Evolutionary conservation across 2,888 invertebrate genomes (phyloP).

Genomic region (Lordiphosa andalusiaca): DNA sequence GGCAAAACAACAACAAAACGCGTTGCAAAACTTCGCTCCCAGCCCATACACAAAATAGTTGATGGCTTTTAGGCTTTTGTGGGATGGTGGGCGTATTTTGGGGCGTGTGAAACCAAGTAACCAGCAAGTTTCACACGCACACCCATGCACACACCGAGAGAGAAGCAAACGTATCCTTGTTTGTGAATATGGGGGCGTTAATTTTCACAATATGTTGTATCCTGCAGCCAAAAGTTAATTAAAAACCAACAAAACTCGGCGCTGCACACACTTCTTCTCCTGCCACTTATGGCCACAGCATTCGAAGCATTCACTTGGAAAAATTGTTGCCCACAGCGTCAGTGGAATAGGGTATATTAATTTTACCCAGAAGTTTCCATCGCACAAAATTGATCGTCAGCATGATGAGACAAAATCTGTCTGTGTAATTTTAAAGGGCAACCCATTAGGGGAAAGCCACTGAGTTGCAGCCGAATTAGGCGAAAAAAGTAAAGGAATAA

Average conservation of each 20-base stretch:
- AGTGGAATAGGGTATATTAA: slow-evolving; percentile 1
- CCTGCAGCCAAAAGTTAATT: slow-evolving; percentile 81
- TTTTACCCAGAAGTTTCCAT: slow-evolving; percentile 19
- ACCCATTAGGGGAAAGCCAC: too few species aligned
- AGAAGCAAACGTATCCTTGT: slow-evolving; percentile 40
- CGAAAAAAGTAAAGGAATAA: too few species aligned
- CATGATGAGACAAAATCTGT: too few species aligned
- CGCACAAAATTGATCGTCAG: slow-evolving; percentile 15
- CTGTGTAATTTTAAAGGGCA: too few species aligned
- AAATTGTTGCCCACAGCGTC: slow-evolving; percentile 33
- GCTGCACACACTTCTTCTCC: slow-evolving; percentile 38
- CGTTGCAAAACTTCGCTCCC: slow-evolving; percentile 10
- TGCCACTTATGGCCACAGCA: slow-evolving; percentile 10
- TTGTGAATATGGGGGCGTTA: slow-evolving; percentile 59
- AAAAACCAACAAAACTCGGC: slow-evolving; percentile 80
- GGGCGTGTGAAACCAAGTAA: slow-evolving; percentile 33
- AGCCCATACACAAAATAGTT: slow-evolving; percentile 13
- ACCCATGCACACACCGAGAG: slow-evolving; percentile 27
- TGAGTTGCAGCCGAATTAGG: too few species aligned
- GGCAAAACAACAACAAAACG: slow-evolving; percentile 31
- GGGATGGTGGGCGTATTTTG: slow-evolving; percentile 9
- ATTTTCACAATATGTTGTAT: slow-evolving; percentile 79
- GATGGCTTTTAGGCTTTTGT: slow-evolving; percentile 37
- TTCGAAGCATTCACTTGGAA: slow-evolving; percentile 32
- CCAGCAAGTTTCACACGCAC: slow-evolving; percentile 41